Evolutionary conservation across 2,888 invertebrate genomes (phyloP).

Genomic region (Chorisops tibialis): DNA sequence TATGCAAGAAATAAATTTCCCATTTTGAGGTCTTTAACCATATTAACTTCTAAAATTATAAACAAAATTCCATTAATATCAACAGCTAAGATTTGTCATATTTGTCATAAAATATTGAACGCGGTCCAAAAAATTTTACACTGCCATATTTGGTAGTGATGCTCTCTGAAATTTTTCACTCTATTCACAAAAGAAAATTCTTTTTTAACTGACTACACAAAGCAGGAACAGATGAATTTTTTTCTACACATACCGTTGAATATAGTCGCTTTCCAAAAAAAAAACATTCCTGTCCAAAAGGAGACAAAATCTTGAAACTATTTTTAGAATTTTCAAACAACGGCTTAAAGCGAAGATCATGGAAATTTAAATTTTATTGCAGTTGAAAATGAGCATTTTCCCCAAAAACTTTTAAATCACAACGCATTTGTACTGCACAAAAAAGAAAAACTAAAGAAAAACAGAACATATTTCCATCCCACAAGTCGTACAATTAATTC

Average conservation of each 20-base stretch:
- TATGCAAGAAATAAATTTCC: no score
- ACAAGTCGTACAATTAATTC: not conserved
- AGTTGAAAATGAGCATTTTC: no score
- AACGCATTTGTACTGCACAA: not conserved
- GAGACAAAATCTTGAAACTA: slow-evolving; percentile 14
- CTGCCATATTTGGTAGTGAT: not conserved
- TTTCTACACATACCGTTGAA: not conserved
- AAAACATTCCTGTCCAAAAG: slow-evolving; percentile 2
- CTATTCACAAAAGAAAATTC: not conserved
- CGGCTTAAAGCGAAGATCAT: no score
- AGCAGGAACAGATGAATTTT: slow-evolving; percentile 2
- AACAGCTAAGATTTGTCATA: no score
- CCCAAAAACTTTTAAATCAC: no score
- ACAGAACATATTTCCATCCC: not conserved
- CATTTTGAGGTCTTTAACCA: no score
- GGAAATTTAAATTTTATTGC: no score
- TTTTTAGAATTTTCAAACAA: slow-evolving; percentile 4
- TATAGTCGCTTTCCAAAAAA: slow-evolving; percentile 18
- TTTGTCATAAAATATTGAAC: no score
- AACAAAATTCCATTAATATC: no score
- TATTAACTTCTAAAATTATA: no score
- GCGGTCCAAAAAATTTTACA: no score
- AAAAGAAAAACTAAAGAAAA: no score
- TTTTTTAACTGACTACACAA: not conserved
- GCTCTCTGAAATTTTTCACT: not conserved